Evolutionary conservation across 2,888 invertebrate species (phyloP).

Genomic region (Diarsia brunnea): DNA sequence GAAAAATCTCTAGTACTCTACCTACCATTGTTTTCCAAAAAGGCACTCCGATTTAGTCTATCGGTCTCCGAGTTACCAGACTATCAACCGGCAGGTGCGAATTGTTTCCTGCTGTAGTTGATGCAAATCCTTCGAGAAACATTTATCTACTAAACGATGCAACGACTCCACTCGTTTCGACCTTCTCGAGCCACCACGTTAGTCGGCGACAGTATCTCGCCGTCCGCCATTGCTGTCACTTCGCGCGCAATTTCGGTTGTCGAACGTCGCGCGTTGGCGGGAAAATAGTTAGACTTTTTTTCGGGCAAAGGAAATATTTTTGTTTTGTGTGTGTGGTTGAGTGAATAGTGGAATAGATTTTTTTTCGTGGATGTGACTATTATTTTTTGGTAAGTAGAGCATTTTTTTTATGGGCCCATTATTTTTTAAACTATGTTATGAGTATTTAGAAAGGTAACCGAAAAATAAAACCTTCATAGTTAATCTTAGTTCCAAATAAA

Average conservation of each 20-base stretch:
- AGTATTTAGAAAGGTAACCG: neutral
- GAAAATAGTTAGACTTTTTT: constrained; percentile 46
- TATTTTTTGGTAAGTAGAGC: constrained; percentile 48
- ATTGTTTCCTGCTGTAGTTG: constrained; percentile 58
- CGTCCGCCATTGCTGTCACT: constrained; percentile 74
- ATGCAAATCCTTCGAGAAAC: constrained; percentile 57
- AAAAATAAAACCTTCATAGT: neutral
- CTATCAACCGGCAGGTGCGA: constrained; percentile 49
- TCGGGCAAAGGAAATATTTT: constrained; percentile 20
- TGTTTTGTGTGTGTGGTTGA: constrained; percentile 52
- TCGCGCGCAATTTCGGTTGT: constrained; percentile 70
- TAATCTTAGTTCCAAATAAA: neutral
- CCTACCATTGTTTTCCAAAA: neutral
- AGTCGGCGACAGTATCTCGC: constrained; percentile 68
- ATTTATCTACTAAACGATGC: constrained; percentile 59
- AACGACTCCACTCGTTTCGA: constrained; percentile 61
- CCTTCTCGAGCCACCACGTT: constrained; percentile 62
- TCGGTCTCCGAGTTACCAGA: constrained; percentile 1
- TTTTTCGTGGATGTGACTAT: constrained; percentile 18
- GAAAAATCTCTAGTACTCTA: neutral
- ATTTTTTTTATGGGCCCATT: neutral
- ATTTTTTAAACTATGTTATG: neutral
- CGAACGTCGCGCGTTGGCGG: constrained; percentile 62
- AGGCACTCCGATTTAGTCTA: neutral
- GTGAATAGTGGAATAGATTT: constrained; percentile 54